phyloP scores from a whole-genome alignment of 2,797 vertebrate species.

The Trachops cirrhosus region DNA sequence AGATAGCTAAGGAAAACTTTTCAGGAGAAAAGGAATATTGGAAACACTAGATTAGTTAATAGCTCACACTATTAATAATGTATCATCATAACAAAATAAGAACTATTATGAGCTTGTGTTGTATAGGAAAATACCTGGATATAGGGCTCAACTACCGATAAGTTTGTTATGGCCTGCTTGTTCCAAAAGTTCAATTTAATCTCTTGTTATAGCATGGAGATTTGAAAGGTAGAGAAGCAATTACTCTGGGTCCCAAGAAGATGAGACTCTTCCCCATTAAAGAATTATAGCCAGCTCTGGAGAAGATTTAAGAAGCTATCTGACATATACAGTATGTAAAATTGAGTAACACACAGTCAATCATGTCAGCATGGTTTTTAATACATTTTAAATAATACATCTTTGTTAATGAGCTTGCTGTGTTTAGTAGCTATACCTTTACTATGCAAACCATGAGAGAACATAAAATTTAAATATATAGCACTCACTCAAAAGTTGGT shows the following conservation, averaged over 20 bases:
- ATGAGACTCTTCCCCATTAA: constrained; percentile 43
- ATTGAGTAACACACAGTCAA: constrained; percentile 43
- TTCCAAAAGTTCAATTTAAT: constrained; percentile 50
- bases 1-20: constrained; percentile 45
- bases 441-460: not conserved
- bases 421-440: constrained; percentile 24
- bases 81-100: not conserved
- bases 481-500: not conserved
- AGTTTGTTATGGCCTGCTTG: constrained; percentile 30
- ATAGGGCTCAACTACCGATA: not conserved
- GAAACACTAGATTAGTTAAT: constrained; percentile 51
- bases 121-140: not conserved
- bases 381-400: constrained; percentile 39
- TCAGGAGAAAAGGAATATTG: constrained; percentile 57
- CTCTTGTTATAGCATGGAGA: not conserved
- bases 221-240: constrained; percentile 57
- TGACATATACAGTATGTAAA: constrained; percentile 63
- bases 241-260: constrained; percentile 47
- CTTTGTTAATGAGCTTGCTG: constrained; percentile 59
- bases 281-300: constrained; percentile 40
- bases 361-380: constrained; percentile 52
- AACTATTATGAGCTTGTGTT: not conserved
- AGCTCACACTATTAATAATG: constrained; percentile 41
- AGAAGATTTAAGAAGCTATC: constrained; percentile 62
- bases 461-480: constrained; percentile 41